Evolutionary conservation across 2,797 vertebrate species (phyloP).

Genomic region (Phyllotis vaccarum): DNA sequence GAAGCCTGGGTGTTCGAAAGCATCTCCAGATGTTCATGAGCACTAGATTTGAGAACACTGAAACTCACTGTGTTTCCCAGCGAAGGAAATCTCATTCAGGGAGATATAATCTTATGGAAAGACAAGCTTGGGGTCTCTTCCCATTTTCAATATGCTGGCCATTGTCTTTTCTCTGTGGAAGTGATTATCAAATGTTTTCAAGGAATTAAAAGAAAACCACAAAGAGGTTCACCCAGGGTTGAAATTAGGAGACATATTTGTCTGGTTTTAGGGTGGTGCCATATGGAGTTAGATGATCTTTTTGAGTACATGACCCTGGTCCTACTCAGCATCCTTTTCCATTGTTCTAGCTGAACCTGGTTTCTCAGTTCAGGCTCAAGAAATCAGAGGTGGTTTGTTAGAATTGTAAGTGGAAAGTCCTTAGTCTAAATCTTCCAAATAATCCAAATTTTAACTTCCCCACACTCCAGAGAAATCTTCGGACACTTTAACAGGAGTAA

Average conservation of each 20-base stretch:
- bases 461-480: background rate
- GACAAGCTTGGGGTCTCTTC: background rate
- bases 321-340: background rate
- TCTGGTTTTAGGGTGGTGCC: background rate
- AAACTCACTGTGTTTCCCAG: background rate
- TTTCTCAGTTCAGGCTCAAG: background rate
- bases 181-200: constrained; percentile 15
- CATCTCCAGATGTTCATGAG: background rate
- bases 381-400: background rate
- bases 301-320: background rate
- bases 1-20: background rate
- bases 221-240: background rate
- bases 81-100: background rate
- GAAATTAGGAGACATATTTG: background rate
- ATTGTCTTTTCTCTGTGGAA: background rate
- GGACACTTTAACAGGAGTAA: background rate
- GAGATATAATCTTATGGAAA: background rate
- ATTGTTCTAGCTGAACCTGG: background rate
- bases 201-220: background rate
- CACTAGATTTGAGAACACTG: background rate
- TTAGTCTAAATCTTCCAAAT: constrained; percentile 24
- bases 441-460: background rate
- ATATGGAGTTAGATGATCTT: background rate
- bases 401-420: background rate
- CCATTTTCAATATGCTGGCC: background rate